Evolutionary conservation across 2,113 vertebrate species (phyloP).

Genomic region (Albula goreensis): DNA sequence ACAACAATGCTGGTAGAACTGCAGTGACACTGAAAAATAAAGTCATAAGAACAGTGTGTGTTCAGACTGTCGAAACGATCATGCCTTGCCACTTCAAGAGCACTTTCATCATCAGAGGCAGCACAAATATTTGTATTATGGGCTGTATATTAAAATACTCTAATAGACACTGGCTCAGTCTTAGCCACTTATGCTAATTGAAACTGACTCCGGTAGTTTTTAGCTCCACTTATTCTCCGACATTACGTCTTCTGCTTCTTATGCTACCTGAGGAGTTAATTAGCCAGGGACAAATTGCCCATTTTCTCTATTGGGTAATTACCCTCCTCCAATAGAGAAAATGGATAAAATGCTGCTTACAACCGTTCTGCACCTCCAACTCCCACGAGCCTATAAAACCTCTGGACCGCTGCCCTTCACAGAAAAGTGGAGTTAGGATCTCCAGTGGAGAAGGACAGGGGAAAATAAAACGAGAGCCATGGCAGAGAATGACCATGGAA

Average conservation of each 20-base stretch:
- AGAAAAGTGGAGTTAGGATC: background rate
- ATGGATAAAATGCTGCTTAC: too few species aligned
- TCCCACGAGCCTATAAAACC: background rate
- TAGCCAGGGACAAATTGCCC: background rate
- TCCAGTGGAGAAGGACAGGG: background rate
- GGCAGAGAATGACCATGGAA: too few species aligned
- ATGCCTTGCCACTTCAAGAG: too few species aligned
- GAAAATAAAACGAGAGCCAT: background rate
- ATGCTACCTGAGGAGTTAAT: background rate
- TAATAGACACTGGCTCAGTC: background rate
- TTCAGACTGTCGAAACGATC: too few species aligned
- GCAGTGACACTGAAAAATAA: too few species aligned
- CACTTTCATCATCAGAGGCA: too few species aligned
- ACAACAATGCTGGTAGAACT: too few species aligned
- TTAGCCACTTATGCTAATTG: background rate
- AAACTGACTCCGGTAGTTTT: slow-evolving; percentile 1
- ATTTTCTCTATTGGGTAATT: background rate
- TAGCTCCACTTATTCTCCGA: background rate
- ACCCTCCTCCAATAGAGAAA: background rate
- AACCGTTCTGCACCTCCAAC: too few species aligned
- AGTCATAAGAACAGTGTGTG: too few species aligned
- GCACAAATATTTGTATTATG: background rate
- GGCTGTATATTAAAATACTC: background rate
- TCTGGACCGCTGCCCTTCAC: slow-evolving; percentile 5
- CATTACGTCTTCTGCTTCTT: background rate